Base-by-base conservation (phyloP, 2,888 invertebrate species). In the Liodrosophila aerea region DNA sequence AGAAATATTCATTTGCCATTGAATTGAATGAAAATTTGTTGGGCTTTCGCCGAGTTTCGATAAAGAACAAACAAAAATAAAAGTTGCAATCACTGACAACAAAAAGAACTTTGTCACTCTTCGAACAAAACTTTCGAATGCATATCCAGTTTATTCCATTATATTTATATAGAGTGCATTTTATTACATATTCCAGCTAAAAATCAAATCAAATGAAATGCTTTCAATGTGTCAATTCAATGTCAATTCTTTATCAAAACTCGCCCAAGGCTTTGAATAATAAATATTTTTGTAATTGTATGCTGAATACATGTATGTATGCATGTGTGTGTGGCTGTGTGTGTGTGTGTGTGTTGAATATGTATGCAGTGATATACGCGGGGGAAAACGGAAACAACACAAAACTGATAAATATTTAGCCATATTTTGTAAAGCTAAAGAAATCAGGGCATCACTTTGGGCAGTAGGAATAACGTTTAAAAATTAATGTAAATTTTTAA, bases 241-340 rank as follows among this genome's bases (percentile, higher is more conserved):
- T 11, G 18, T 31, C 15, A 50, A 47, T 56, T 71, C 64, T 56
- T 70, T 67, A 80, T 73, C 67, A 65, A 83, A 62, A 67, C 69
- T 64, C 54, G 61, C 57, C 64, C 22, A 61, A 60, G 64, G 47
- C 64, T 66, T 22, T 47, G 40, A 59, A 64, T 65, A 58, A 49
- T 34, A 40, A 45, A 13, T 45, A 22, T 2, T 22, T 22, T 22
- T 22, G 22, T 22, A 22, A 22, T 22, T 22, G 22, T 22, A 12
- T 16, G 34, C 1, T 53, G 36, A 41, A 8, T 12, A 15, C 30
- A n/a, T 60, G 53, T 54, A 39, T 58, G 40, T 27, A 22, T 29
- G 9, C 22, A 7, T 46, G 27, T 29, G 15, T 34, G 30, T 9
- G 29, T n/a, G 54, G 7, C 1, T 47, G 34, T n/a, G 1, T 30